Evolutionary conservation across 1,140 invertebrate genomes (phyloP), one percentile per base, ranked within the genome.

Genomic region (Vanessa atalanta): DNA sequence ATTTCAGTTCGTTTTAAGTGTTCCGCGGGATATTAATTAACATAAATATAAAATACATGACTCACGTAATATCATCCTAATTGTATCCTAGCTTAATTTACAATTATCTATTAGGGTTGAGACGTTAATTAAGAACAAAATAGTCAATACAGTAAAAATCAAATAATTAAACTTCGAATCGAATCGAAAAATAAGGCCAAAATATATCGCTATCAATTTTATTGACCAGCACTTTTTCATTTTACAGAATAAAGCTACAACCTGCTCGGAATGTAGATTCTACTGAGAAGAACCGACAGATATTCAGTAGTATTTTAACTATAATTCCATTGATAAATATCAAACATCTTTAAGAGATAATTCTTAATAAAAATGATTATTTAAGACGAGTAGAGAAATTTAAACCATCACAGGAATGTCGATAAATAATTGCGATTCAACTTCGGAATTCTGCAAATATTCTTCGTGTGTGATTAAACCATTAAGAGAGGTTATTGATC

Each of bases 401-500:
- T 13, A 37, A 61, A 26, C 57, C 4, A 37, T 15, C 26, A 8
- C 1, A 57, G 66, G 66, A 69, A 69, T 69, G 51, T 23, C 16
- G 53, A 57, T 57, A 57, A 69, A 57, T 69, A 47, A 69, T 53
- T 50, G 37, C 55, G 26, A 16, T 60, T 26, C 43, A n/a, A 47
- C 26, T 61, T 47, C 43, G 43, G 60, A 70, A 70, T 26, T 48
- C 47, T 15, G 68, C 68, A 70, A 70, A 63, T 70, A 70, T 63
- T 70, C 63, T 6, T 48, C 47, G 68, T 23, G 47, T 63, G 68
- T 63, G 37, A 70, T 70, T 70, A 47, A 61, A 70, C 68, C 57
- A 70, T 70, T 61, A 13, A 26, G 12, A 9, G 68, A 47, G 68
- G 68, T 70, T 70, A 50, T 66, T 55, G 70, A 68, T 73, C 55